Conservation (phyloP, 2,888 invertebrate species). For the Trichacis sp. region DNA sequence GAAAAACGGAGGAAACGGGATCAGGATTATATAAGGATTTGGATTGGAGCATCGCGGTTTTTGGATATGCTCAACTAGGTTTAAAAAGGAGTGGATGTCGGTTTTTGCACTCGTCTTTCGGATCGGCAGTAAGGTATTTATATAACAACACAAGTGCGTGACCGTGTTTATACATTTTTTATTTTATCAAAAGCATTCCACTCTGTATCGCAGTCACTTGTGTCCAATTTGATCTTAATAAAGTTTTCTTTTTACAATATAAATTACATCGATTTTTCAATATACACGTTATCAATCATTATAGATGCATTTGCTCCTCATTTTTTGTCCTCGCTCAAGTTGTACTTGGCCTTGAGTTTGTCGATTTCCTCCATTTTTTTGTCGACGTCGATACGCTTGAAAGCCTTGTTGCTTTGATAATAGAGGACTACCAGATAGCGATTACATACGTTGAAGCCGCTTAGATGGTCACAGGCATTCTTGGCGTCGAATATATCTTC, state of each 20-base stretch:
- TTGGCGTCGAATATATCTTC: constrained; percentile 99
- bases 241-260: constrained; percentile 4
- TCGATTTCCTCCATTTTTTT: constrained; percentile 97
- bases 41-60: constrained; percentile 31
- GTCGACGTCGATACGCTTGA: constrained; percentile 94
- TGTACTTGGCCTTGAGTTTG: constrained; percentile 92
- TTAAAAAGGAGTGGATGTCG: constrained; percentile 37
- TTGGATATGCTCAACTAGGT: constrained; percentile 35
- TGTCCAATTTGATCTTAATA: background rate
- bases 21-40: constrained; percentile 32
- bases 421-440: constrained; percentile 98
- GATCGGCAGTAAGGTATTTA: constrained; percentile 39
- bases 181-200: constrained; percentile 28
- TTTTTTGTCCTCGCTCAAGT: constrained; percentile 62
- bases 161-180: constrained; percentile 20
- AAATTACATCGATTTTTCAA: background rate
- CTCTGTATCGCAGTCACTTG: constrained; percentile 22
- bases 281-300: background rate
- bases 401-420: constrained; percentile 96
- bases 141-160: constrained; percentile 31
- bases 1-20: constrained; percentile 21
- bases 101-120: constrained; percentile 40
- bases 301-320: too few relatives aligned
- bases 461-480: constrained; percentile 98
- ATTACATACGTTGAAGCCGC: constrained; percentile 99